A percentile compares a stretch with the other conserved stretches of the same genome.
phyloP scores from a whole-genome alignment of 2,797 vertebrate species.

The Emydoidea blandingii region DNA sequence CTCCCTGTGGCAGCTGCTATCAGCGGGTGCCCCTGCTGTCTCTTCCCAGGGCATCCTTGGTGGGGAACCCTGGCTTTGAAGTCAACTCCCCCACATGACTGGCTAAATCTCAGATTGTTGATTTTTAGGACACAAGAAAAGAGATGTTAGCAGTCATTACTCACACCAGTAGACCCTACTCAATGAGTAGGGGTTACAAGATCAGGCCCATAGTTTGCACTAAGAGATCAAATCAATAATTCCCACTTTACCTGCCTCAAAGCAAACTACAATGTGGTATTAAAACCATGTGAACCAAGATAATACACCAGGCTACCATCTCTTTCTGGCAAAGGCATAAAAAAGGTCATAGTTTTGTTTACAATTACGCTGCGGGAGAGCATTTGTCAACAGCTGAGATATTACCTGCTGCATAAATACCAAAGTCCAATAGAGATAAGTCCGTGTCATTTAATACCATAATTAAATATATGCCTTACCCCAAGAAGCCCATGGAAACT shows the following conservation, averaged over 20 bases:
- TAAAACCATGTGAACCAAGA: neutral
- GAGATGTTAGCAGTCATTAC: neutral
- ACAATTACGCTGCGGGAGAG: constrained; percentile 40
- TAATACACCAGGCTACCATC: neutral
- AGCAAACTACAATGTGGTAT: neutral
- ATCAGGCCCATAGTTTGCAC: neutral
- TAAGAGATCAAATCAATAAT: neutral
- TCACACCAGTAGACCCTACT: fast-evolving
- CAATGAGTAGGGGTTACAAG: fast-evolving
- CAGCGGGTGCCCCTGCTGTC: neutral
- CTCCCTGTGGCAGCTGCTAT: neutral
- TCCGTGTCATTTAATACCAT: neutral
- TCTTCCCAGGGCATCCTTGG: neutral
- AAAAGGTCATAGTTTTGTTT: constrained; percentile 44
- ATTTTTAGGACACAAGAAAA: neutral
- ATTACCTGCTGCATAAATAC: constrained; percentile 70
- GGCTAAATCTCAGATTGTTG: fast-evolving
- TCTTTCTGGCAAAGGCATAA: neutral
- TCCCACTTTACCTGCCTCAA: neutral
- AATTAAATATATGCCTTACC: constrained; percentile 40
- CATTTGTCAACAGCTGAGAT: constrained; percentile 58
- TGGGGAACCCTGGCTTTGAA: fast-evolving
- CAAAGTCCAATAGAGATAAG: constrained; percentile 58
- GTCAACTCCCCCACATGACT: fast-evolving
- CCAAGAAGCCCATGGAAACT: neutral